Percentiles rank a stretch among this genome's conserved stretches.
Evolutionary conservation across 53 echinoderm and acorn worm species (phyloP).

Genomic region (Crossaster papposus): DNA sequence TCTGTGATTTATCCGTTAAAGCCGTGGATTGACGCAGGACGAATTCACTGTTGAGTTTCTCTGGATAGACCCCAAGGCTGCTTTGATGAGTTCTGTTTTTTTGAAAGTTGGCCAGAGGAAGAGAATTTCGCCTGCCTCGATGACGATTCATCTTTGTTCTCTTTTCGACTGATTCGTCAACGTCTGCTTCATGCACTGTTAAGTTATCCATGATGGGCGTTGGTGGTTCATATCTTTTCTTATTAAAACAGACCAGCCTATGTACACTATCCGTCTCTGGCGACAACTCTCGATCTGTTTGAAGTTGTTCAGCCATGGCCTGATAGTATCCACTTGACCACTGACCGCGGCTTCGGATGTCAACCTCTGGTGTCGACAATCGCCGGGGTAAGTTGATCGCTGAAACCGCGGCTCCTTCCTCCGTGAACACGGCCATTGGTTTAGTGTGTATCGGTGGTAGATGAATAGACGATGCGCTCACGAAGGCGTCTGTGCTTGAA

Average conservation of each 20-base stretch:
- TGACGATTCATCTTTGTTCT: conserved; percentile 2
- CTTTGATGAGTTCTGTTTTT: not conserved
- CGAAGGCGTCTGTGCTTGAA: not conserved
- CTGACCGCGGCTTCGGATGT: not conserved
- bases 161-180: not conserved
- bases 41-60: not conserved
- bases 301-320: not conserved
- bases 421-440: not conserved
- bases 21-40: not conserved
- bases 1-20: not conserved
- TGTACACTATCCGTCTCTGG: not conserved
- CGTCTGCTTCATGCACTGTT: not conserved
- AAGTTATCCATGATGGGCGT: not conserved
- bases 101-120: conserved; percentile 5
- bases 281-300: not conserved
- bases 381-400: not conserved
- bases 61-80: not conserved
- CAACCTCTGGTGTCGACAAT: conserved; percentile 15
- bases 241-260: not conserved
- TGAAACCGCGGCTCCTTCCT: not conserved
- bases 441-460: conserved; percentile 24
- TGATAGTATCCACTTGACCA: not conserved
- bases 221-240: not conserved
- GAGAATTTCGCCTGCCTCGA: conserved; percentile 16
- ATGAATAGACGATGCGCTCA: not conserved